phyloP scores from a whole-genome alignment of 2,797 vertebrate species.

The Poecilia gillii region DNA sequence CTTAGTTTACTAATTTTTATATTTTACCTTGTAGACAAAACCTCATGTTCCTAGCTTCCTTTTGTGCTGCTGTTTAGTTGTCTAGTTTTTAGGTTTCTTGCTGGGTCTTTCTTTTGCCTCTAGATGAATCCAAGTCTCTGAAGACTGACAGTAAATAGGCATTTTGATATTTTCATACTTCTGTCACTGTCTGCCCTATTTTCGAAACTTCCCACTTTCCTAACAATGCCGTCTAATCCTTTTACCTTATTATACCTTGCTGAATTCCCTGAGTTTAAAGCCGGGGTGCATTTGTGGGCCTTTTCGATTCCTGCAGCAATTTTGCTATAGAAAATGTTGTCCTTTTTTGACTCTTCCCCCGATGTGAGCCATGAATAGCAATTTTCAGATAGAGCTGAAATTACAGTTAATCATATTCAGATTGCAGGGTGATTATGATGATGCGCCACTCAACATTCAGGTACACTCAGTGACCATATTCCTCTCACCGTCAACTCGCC shows the following conservation, averaged over 20 bases:
- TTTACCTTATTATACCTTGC: constrained; percentile 23
- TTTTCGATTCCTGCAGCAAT: constrained; percentile 37
- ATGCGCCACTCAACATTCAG: constrained; percentile 56
- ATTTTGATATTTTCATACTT: constrained; percentile 23
- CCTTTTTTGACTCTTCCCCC: constrained; percentile 4
- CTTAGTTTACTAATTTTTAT: constrained; percentile 10
- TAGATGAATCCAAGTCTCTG: constrained; percentile 5
- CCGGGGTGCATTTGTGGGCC: constrained; percentile 23
- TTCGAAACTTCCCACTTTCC: constrained; percentile 23
- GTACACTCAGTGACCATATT: constrained; percentile 44
- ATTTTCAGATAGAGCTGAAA: constrained; percentile 59
- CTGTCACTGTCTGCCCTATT: constrained; percentile 14
- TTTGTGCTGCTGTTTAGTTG: constrained; percentile 14
- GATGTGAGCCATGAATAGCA: constrained; percentile 38
- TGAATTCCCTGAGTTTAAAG: constrained; percentile 28
- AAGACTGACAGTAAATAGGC: constrained; percentile 7
- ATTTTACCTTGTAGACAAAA: constrained; percentile 45
- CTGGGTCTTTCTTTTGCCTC: constrained; percentile 18
- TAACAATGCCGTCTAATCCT: constrained; percentile 13
- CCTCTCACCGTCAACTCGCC: constrained; percentile 32
- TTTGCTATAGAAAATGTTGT: constrained; percentile 28
- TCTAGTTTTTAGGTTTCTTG: neutral
- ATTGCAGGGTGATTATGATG: constrained; percentile 64
- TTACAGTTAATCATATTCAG: constrained; percentile 64
- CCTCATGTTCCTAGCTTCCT: constrained; percentile 10